These are phyloP conservation scores for Tiliacea aurago DNA, from an alignment of 2,888 invertebrate species.

Conservation along the genomic window DNA sequence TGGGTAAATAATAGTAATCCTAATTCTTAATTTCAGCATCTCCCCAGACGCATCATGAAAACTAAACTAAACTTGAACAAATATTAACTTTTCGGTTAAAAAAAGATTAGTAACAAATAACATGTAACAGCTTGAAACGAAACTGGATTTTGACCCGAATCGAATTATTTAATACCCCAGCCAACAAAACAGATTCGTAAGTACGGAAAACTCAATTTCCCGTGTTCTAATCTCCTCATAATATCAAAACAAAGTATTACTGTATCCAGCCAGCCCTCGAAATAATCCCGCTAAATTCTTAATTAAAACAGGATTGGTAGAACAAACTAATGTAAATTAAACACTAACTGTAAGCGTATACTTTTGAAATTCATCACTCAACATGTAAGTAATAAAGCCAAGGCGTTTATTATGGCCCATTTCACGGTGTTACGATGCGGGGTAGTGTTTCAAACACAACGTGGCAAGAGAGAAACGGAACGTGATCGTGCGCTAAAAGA, in stretches of 20 bases:
- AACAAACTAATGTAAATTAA: constrained; percentile 60
- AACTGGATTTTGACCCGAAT: not conserved
- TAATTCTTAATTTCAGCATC: not conserved
- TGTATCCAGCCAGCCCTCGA: constrained; percentile 24
- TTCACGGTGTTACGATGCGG: constrained; percentile 11
- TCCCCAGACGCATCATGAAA: not conserved
- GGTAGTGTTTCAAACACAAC: constrained; percentile 2
- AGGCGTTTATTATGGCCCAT: constrained; percentile 53
- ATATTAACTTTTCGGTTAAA: not conserved
- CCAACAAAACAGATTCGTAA: not conserved
- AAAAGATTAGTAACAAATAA: not conserved
- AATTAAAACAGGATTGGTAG: constrained; percentile 55
- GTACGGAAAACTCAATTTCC: constrained; percentile 20
- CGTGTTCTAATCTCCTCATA: constrained; percentile 12
- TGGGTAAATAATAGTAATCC: not conserved
- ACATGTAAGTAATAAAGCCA: constrained; percentile 48
- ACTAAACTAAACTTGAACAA: not conserved
- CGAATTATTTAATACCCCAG: not conserved
- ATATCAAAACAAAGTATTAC: constrained; percentile 22
- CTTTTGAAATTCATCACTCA: constrained; percentile 43
- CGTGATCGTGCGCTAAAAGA: not conserved
- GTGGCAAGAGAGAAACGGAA: not conserved
- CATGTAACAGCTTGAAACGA: not conserved
- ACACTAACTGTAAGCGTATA: constrained; percentile 37
- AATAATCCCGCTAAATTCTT: constrained; percentile 41